Evolutionary conservation across 2,888 invertebrate genomes (phyloP).

Genomic region (Trachelus tabidus): DNA sequence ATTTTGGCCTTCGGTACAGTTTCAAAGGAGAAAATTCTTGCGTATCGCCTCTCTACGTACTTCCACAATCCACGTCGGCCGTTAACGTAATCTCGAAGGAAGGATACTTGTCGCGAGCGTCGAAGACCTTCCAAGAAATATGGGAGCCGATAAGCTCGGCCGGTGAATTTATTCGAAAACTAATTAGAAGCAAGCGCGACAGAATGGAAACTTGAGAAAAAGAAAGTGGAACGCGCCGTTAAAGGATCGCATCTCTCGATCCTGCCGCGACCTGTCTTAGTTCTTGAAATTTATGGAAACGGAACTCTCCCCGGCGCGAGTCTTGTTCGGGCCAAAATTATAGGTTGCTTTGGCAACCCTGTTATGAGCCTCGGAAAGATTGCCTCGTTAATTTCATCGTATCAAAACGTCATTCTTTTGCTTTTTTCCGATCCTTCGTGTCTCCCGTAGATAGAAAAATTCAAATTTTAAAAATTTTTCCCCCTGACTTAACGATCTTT

Average conservation of each 20-base stretch:
- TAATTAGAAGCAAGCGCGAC: neutral
- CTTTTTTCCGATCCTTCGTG: neutral
- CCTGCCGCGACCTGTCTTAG: neutral
- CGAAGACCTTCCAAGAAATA: neutral
- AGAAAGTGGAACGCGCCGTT: constrained; percentile 6
- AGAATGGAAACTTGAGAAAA: neutral
- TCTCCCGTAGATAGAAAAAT: neutral
- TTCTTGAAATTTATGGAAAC: neutral
- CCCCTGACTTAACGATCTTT: neutral
- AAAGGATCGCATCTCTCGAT: constrained; percentile 1
- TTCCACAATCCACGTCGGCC: neutral
- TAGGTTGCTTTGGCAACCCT: neutral
- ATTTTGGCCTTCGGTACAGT: neutral
- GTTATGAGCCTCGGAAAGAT: neutral
- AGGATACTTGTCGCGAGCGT: neutral
- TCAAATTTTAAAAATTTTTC: neutral
- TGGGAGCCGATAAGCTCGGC: neutral
- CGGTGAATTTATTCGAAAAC: neutral
- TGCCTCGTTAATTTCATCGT: neutral
- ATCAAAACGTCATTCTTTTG: neutral
- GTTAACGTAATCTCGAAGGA: neutral
- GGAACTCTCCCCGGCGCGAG: neutral
- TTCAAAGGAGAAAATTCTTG: neutral
- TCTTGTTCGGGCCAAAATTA: neutral
- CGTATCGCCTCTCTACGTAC: neutral